Conservation (phyloP, 2,797 vertebrate species). For the Alosa sapidissima region DNA sequence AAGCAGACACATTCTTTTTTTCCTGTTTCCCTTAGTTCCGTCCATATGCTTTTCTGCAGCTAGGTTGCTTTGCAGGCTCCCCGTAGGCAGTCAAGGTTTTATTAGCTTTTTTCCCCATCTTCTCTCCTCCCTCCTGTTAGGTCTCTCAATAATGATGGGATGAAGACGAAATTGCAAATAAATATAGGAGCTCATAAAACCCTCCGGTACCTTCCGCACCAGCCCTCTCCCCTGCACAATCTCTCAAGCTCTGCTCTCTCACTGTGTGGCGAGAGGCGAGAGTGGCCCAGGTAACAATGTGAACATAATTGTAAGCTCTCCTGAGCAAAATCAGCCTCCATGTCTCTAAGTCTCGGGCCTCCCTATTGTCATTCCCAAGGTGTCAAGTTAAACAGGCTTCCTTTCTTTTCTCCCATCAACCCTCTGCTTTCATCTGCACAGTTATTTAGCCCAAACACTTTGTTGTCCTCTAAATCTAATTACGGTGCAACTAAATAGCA, state of each 20-base stretch:
- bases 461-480: conserved; percentile 42
- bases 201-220: background rate
- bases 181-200: conserved; percentile 34
- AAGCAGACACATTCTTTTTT: conserved; percentile 24
- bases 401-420: conserved; percentile 5
- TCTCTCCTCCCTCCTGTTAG: conserved; percentile 24
- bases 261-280: background rate
- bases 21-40: conserved; percentile 23
- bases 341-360: background rate
- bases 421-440: conserved; percentile 1
- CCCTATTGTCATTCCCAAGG: conserved; percentile 6
- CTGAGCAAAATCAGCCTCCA: background rate
- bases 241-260: background rate
- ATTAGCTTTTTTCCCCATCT: background rate
- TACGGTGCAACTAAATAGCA: conserved; percentile 42
- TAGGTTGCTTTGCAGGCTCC: conserved; percentile 37
- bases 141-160: conserved; percentile 43
- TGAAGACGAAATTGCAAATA: conserved; percentile 33
- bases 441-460: conserved; percentile 19
- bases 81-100: conserved; percentile 41
- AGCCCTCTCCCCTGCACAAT: background rate
- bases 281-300: conserved; percentile 12
- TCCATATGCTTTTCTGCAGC: conserved; percentile 40
- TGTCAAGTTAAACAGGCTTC: background rate
- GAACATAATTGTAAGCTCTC: conserved; percentile 11